phyloP scores from a whole-genome alignment of 2,888 invertebrate species.

The Charanyca ferruginea region DNA sequence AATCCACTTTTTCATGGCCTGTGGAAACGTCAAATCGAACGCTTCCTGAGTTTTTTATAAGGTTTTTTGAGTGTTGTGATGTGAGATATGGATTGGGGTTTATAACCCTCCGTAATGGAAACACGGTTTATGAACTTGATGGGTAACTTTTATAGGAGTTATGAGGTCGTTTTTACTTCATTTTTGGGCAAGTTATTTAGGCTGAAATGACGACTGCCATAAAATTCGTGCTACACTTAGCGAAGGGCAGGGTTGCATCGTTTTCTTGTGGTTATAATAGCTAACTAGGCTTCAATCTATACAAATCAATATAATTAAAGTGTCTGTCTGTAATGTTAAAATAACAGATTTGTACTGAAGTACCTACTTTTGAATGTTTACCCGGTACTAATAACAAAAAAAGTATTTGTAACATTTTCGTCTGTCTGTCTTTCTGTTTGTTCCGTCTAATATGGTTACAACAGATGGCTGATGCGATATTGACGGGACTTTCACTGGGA shows the following conservation, averaged over 20 bases:
- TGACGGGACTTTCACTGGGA: too few relatives aligned
- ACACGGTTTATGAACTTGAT: constrained; percentile 48
- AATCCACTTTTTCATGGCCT: constrained; percentile 68
- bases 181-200: constrained; percentile 26
- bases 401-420: too few relatives aligned
- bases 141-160: constrained; percentile 34
- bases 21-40: constrained; percentile 60
- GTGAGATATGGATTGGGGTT: constrained; percentile 47
- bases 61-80: constrained; percentile 45
- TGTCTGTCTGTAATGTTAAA: too few relatives aligned
- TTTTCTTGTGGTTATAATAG: background rate
- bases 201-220: constrained; percentile 3
- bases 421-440: too few relatives aligned
- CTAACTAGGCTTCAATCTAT: background rate
- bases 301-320: too few relatives aligned
- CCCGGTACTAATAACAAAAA: too few relatives aligned
- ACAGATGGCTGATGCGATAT: too few relatives aligned
- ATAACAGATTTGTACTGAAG: too few relatives aligned
- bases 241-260: too few relatives aligned
- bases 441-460: too few relatives aligned
- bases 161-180: constrained; percentile 31
- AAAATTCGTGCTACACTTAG: background rate
- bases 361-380: too few relatives aligned
- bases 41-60: constrained; percentile 59
- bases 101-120: constrained; percentile 43